A percentile compares a stretch with the other conserved stretches of the same genome.
These are phyloP conservation scores for Brachystomella parvula DNA, from an alignment of 1,140 invertebrate genomes.

Conservation along the genomic window DNA sequence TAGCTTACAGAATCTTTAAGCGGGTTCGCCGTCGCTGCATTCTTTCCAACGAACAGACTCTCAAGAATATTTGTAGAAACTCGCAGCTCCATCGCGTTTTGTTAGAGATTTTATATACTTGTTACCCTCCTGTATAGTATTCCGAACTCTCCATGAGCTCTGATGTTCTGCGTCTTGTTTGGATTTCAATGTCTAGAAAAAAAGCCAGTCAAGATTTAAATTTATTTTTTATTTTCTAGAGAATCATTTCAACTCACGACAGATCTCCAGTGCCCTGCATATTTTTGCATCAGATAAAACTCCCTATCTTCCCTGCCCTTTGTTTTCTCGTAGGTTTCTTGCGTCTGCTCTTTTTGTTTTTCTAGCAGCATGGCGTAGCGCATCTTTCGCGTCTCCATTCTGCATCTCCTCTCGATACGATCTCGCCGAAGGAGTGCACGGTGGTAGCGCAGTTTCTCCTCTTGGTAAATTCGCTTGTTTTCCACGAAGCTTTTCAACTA, in stretches of 20 bases:
- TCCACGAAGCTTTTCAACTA: conserved; percentile 14
- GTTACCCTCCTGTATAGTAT: neutral
- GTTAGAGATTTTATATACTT: conserved; percentile 1
- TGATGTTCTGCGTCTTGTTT: neutral
- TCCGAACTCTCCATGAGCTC: conserved; percentile 19
- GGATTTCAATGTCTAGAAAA: conserved; percentile 10
- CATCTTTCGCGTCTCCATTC: neutral
- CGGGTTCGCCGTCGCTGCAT: neutral
- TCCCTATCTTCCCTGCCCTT: neutral
- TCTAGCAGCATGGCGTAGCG: neutral
- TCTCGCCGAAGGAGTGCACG: conserved; percentile 13
- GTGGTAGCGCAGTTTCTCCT: conserved; percentile 13
- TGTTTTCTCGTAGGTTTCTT: neutral
- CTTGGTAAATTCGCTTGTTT: conserved; percentile 17
- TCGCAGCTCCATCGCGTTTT: neutral
- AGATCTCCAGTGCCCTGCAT: conserved; percentile 7
- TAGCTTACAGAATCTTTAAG: neutral
- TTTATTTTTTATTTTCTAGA: too few species aligned
- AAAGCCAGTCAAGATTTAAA: neutral
- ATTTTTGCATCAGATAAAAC: conserved; percentile 20
- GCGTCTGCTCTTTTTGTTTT: neutral
- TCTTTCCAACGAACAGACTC: neutral
- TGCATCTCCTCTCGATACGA: conserved; percentile 3
- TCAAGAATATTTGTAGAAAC: neutral
- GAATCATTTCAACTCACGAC: neutral